phyloP scores from a whole-genome alignment of 2,797 vertebrate species.

The Cossypha dichroa region DNA sequence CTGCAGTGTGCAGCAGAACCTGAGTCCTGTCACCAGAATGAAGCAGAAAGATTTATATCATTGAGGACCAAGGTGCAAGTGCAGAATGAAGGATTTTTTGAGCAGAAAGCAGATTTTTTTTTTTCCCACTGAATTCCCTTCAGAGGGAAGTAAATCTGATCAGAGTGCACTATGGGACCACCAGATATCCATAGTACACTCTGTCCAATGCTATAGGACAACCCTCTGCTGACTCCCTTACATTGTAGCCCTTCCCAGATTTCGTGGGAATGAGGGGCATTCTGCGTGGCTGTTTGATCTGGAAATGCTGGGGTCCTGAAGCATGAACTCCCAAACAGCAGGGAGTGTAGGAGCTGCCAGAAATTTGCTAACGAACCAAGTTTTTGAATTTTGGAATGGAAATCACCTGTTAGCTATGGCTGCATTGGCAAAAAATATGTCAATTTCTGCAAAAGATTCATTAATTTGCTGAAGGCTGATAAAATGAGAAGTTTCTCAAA shows the following conservation, averaged over 20 bases:
- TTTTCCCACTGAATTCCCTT: not conserved
- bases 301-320: not conserved
- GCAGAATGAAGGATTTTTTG: not conserved
- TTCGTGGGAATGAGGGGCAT: accelerated
- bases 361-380: not conserved
- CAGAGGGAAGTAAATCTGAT: not conserved
- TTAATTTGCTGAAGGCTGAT: not conserved
- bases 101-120: not conserved
- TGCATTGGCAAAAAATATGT: not conserved
- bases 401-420: not conserved
- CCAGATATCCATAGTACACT: no score
- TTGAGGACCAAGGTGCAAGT: not conserved
- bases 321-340: not conserved
- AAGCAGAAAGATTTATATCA: not conserved
- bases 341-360: not conserved
- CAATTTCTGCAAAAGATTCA: not conserved
- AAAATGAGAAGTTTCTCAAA: not conserved
- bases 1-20: not conserved
- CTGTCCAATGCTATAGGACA: not conserved
- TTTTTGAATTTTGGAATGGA: not conserved
- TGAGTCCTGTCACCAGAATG: not conserved
- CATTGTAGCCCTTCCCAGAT: not conserved
- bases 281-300: not conserved
- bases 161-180: not conserved
- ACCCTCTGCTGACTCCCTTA: not conserved